phyloP scores from a whole-genome alignment of 2,113 vertebrate species.

The Melospiza melodia region DNA sequence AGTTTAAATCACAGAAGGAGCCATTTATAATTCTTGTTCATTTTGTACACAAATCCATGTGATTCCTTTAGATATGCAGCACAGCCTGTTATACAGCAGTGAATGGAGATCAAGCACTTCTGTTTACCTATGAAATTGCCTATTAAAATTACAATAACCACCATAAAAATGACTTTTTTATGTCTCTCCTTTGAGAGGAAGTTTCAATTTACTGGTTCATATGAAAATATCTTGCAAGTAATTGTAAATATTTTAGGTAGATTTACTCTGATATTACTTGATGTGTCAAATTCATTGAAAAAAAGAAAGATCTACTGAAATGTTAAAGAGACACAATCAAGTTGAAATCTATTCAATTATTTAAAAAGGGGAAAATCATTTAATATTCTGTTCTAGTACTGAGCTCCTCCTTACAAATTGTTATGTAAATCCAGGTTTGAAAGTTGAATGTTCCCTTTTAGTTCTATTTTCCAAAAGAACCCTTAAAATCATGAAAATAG shows the following conservation, averaged over 20 bases:
- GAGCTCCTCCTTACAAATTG: neutral
- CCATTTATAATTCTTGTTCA: slow-evolving; percentile 67
- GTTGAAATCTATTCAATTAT: slow-evolving; percentile 41
- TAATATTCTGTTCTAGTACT: neutral
- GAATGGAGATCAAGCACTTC: slow-evolving; percentile 71
- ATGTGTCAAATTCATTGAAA: slow-evolving; percentile 16
- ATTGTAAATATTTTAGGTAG: slow-evolving; percentile 64
- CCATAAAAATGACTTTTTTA: slow-evolving; percentile 59
- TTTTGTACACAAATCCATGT: slow-evolving; percentile 58
- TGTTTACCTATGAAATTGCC: slow-evolving; percentile 72
- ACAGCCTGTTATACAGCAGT: slow-evolving; percentile 44
- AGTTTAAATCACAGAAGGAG: slow-evolving; percentile 54
- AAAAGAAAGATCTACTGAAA: slow-evolving; percentile 17
- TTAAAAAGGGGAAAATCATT: neutral
- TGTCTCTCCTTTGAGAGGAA: slow-evolving; percentile 61
- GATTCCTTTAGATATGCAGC: slow-evolving; percentile 67
- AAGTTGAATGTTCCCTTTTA: neutral
- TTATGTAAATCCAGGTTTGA: neutral
- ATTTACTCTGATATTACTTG: slow-evolving; percentile 57
- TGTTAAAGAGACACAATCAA: slow-evolving; percentile 39
- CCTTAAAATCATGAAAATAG: neutral
- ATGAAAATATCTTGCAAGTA: slow-evolving; percentile 34
- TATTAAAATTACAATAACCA: slow-evolving; percentile 66
- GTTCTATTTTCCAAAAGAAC: neutral
- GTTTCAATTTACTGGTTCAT: slow-evolving; percentile 48